Base-by-base conservation (phyloP, 2,797 vertebrate genomes). In the Acanthiza pusilla region DNA sequence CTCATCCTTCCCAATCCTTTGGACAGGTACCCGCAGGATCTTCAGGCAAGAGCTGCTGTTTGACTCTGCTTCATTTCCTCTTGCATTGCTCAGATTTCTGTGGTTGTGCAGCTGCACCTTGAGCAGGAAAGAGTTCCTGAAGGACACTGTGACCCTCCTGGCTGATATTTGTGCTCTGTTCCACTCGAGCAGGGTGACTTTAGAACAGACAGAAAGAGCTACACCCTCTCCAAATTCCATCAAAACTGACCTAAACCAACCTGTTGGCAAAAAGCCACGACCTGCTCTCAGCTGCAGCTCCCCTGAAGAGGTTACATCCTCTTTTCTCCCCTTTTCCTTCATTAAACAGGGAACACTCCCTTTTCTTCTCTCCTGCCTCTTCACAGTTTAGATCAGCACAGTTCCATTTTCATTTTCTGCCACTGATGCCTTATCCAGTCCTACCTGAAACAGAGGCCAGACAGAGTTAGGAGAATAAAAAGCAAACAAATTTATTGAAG, bases 61-160 rank as follows among this genome's bases (percentile, higher is more conserved):
- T 0, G 0, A 2, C n/a, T 58, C 47, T 47, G 32, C n/a, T 88
- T 57, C 15, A 14, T 57, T 92, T 80, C 21, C 10, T 50, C 23
- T 73, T 54, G 57, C 19, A 10, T 22, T 51, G 25, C 43, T 47
- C 65, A 43, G n/a, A 34, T 75, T 82, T 70, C 30, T 0, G 0
- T 30, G 54, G 42, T 27, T 30, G 16, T 22, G 25, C 32, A 71
- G 34, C 5, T 71, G 8, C 16, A 71, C 38, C 16, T 76, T 27
- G 48, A 61, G 51, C 8, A 82, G 16, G 10, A 15, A 5, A 15
- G 0, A 9, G 27, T 5, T 11, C 11, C 67, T 82, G 67, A 18
- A 66, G 54, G 55, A 30, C 7, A 4, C 13, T 30, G 11, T 9
- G 30, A 30, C 47, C 27, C 13, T 50, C 15, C 29, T 57, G 76